Percentiles rank a stretch among this genome's conserved stretches.
Conservation (phyloP, 2,113 vertebrate genomes). For the Chrysochloris asiatica region DNA sequence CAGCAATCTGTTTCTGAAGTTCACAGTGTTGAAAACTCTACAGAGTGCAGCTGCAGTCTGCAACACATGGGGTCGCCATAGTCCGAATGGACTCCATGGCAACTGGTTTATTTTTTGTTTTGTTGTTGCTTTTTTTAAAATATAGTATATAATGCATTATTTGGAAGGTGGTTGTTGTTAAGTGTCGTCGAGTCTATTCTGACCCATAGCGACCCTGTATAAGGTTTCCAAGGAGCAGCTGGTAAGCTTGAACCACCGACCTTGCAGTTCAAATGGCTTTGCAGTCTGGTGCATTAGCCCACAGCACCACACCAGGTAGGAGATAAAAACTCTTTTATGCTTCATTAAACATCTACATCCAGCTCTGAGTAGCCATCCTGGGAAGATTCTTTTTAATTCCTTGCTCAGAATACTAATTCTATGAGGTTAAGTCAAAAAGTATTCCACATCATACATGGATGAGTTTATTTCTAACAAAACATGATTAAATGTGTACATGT, state of each 20-base stretch:
- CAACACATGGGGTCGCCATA: neutral
- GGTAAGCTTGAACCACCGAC: too few relatives aligned
- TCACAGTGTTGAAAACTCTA: neutral
- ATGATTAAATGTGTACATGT: too few relatives aligned
- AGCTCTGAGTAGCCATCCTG: conserved; percentile 2
- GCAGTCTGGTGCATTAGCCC: too few relatives aligned
- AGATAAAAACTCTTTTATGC: neutral
- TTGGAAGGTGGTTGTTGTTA: conserved; percentile 10
- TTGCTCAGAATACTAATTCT: conserved; percentile 29
- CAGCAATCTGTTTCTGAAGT: neutral
- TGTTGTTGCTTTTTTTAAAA: neutral
- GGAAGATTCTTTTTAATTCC: neutral
- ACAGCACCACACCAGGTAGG: too few relatives aligned
- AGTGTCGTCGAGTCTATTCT: too few relatives aligned
- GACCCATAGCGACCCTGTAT: too few relatives aligned
- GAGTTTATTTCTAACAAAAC: too few relatives aligned
- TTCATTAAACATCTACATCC: conserved; percentile 28
- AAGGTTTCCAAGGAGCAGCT: too few relatives aligned
- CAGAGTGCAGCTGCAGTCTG: neutral
- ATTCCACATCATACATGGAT: too few relatives aligned
- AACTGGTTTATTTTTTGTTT: neutral
- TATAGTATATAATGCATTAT: neutral
- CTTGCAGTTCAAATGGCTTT: too few relatives aligned
- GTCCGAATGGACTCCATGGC: neutral
- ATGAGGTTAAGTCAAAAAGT: too few relatives aligned